These are phyloP conservation scores for Pterostichus niger DNA, from an alignment of 2,888 invertebrate species.

Conservation along the genomic window DNA sequence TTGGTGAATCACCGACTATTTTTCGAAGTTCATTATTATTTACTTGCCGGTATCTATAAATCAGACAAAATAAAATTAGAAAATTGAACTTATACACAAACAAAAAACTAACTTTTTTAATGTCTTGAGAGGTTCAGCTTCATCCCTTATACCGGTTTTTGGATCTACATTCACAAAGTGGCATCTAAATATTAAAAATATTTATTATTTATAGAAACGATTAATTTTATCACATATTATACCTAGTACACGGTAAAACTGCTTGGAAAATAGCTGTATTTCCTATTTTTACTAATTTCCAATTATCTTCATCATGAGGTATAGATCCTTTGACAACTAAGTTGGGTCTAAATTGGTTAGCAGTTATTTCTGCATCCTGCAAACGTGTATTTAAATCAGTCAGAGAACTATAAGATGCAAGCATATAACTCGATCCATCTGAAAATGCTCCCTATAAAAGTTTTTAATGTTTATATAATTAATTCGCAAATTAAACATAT, in stretches of 20 bases:
- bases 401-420: conserved; percentile 84
- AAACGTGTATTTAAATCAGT: conserved; percentile 83
- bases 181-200: conserved; percentile 35
- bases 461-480: conserved; percentile 26
- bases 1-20: conserved; percentile 49
- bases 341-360: conserved; percentile 84
- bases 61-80: background rate
- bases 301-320: conserved; percentile 84
- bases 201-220: background rate
- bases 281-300: conserved; percentile 86
- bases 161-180: conserved; percentile 53
- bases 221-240: background rate
- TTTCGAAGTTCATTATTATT: conserved; percentile 16
- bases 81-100: background rate
- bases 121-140: conserved; percentile 30
- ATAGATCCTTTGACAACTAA: conserved; percentile 82
- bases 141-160: conserved; percentile 10
- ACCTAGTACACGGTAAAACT: conserved; percentile 81
- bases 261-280: conserved; percentile 81
- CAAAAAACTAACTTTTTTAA: conserved; percentile 37
- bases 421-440: conserved; percentile 84
- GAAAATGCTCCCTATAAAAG: conserved; percentile 81
- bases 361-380: conserved; percentile 77
- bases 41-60: conserved; percentile 47
- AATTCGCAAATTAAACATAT: background rate